A percentile compares a stretch with the other conserved stretches of the same genome.
These are phyloP conservation scores for Xiphophorus maculatus DNA, from an alignment of 2,113 vertebrate species.

Conservation along the genomic window DNA sequence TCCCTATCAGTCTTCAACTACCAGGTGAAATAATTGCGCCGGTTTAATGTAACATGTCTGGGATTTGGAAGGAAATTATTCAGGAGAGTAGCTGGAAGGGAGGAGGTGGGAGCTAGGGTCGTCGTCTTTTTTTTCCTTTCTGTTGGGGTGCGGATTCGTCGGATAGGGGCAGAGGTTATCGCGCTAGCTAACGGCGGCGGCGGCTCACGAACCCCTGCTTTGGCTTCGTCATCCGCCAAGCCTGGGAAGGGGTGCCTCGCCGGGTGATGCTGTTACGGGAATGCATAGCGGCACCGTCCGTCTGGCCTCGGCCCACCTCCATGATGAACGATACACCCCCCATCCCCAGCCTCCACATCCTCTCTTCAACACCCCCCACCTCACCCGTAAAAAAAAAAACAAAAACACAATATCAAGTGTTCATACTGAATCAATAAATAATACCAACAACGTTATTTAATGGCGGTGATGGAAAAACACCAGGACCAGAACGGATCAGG, in stretches of 20 bases:
- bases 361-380: background rate
- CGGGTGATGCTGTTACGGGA: constrained; percentile 57
- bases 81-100: background rate
- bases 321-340: constrained; percentile 37
- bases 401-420: background rate
- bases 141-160: constrained; percentile 12
- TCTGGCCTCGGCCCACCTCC: constrained; percentile 57
- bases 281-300: constrained; percentile 42
- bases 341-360: background rate
- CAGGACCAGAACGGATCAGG: constrained; percentile 2
- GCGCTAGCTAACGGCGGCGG: constrained; percentile 44
- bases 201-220: constrained; percentile 50
- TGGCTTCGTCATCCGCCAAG: constrained; percentile 63
- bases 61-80: background rate
- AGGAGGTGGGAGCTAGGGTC: background rate
- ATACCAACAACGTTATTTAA: background rate
- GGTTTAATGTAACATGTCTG: background rate
- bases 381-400: background rate
- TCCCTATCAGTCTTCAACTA: constrained; percentile 56
- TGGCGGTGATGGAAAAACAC: background rate
- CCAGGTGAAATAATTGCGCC: constrained; percentile 61
- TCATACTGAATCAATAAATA: background rate
- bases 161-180: constrained; percentile 60
- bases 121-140: background rate
- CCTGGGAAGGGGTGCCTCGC: constrained; percentile 60